Conservation (phyloP, 1,140 invertebrate species). For the Megalopta genalis region DNA sequence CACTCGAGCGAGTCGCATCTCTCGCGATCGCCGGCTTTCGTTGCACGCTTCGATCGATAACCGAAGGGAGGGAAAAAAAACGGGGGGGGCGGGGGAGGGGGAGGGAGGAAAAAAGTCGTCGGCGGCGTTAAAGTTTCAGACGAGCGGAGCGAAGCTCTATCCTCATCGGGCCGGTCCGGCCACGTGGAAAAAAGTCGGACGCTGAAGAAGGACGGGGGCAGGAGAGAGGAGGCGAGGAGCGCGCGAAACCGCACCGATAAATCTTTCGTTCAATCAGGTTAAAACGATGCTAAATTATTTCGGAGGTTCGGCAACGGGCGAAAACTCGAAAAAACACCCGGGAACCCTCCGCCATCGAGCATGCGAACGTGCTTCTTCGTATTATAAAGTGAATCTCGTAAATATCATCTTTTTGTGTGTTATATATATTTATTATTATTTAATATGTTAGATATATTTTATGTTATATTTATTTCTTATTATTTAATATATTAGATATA, state of each 20-base stretch:
- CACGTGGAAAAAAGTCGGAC: conserved; percentile 38
- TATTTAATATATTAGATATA: no score
- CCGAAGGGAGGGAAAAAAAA: neutral
- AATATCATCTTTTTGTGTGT: no score
- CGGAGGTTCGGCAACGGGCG: conserved; percentile 37
- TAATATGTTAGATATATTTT: no score
- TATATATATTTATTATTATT: no score
- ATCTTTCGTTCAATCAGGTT: conserved; percentile 73
- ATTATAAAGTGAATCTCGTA: no score
- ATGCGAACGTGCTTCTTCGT: no score
- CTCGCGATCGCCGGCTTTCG: neutral
- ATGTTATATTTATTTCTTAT: no score
- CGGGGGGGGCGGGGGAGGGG: no score
- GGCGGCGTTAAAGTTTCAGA: conserved; percentile 10
- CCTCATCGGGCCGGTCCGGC: conserved; percentile 8
- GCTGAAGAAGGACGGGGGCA: neutral
- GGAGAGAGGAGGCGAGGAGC: conserved; percentile 30
- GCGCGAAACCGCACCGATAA: conserved; percentile 54
- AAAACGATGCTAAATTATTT: conserved; percentile 77
- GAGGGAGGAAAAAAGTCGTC: neutral
- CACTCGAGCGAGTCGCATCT: neutral
- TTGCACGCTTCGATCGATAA: neutral
- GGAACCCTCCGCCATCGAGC: no score
- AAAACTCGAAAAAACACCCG: conserved; percentile 44
- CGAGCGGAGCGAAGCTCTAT: conserved; percentile 3